Evolutionary conservation across 2,797 vertebrate species (phyloP).

Genomic region (Rhincodon typus): DNA sequence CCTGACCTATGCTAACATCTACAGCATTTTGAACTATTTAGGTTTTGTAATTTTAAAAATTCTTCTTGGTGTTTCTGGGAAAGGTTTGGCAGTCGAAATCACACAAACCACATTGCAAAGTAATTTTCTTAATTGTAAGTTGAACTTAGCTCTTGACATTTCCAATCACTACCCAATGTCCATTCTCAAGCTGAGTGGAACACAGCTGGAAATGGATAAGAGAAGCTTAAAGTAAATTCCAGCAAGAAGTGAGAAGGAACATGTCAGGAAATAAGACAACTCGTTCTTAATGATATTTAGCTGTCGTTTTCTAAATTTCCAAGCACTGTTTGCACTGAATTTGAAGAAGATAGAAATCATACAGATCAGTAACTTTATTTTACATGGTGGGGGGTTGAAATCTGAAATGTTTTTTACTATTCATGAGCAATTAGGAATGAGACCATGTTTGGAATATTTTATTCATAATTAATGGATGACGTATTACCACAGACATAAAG

Average conservation of each 20-base stretch:
- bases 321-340: too few relatives aligned
- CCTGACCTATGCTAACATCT: not conserved
- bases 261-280: too few relatives aligned
- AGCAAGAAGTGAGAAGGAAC: not conserved
- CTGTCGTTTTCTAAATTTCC: not conserved
- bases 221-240: not conserved
- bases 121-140: not conserved
- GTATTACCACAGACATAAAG: not conserved
- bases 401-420: not conserved
- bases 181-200: not conserved
- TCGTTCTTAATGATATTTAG: not conserved
- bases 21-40: not conserved
- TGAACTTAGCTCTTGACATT: not conserved
- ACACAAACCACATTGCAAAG: not conserved
- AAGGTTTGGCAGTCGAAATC: not conserved
- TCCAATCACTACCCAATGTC: not conserved
- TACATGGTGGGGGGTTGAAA: not conserved
- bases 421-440: not conserved
- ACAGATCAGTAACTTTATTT: not conserved
- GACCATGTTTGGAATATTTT: not conserved
- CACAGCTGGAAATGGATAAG: not conserved
- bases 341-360: not conserved
- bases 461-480: constrained; percentile 18
- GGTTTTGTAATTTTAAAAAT: not conserved
- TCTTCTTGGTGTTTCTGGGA: not conserved